Evolutionary conservation across 2,113 vertebrate genomes (phyloP).

Genomic region (Archocentrus centrarchus): DNA sequence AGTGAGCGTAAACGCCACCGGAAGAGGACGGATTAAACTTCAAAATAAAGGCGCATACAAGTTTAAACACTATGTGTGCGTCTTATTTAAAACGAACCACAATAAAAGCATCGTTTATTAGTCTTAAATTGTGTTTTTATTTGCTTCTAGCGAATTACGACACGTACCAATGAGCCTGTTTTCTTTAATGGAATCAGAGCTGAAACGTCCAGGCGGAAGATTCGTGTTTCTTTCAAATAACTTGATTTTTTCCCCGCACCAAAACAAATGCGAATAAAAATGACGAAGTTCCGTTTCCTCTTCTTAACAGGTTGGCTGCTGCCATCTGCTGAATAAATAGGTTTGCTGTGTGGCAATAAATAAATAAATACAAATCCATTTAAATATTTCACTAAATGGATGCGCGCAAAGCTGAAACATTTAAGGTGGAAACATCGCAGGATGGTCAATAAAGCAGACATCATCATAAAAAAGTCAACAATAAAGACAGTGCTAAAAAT

Average conservation of each 20-base stretch:
- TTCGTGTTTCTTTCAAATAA: fast-evolving
- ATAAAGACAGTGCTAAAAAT: not conserved
- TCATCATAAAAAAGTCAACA: not conserved
- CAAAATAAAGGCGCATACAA: conserved; percentile 35
- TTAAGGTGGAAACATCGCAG: fast-evolving
- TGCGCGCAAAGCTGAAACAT: no score
- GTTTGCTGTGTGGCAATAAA: not conserved
- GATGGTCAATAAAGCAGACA: not conserved
- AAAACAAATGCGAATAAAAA: conserved; percentile 61
- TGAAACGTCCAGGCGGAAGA: conserved; percentile 8
- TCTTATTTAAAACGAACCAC: not conserved
- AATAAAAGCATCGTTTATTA: fast-evolving
- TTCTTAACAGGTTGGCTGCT: not conserved
- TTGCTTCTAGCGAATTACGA: fast-evolving
- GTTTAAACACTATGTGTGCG: fast-evolving
- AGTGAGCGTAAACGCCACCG: not conserved
- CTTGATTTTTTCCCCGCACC: conserved; percentile 1
- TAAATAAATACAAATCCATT: not conserved
- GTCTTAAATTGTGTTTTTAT: not conserved
- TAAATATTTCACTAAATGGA: not conserved
- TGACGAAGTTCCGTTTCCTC: conserved; percentile 80
- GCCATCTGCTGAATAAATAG: conserved; percentile 52
- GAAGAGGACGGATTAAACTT: not conserved
- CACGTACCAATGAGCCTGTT: fast-evolving
- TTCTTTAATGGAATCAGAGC: not conserved